Evolutionary conservation across 2,797 vertebrate species (phyloP), one percentile per base, ranked within the genome.

Genomic region (Cirrhinus mrigala): DNA sequence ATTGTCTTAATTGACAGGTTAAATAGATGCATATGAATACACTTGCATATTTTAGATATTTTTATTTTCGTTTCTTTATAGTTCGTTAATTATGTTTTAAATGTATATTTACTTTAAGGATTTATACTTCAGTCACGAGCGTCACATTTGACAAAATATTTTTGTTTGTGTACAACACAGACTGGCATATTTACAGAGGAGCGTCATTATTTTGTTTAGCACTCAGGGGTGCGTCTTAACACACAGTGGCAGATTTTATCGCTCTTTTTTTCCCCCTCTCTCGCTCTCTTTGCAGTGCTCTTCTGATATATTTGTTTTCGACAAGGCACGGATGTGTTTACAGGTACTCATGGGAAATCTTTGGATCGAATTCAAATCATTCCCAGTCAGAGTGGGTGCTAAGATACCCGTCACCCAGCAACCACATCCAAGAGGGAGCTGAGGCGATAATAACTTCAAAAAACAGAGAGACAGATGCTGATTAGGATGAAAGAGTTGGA

Each of bases 331-430:
- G 97, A 98, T 98, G 97, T 98, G 97, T 98, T 99, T 98, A 98
- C 97, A 98, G 98, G 97, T 98, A 98, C 98, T 98, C 98, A 95
- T 96, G 98, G 98, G 98, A 99, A 98, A 99, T 98, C 97, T 98
- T 97, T 98, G 98, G 98, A 99, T 99, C 97, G 97, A 97, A 98
- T 98, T 99, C 98, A 99, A 98, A 99, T 99, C 97, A 97, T 98
- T 98, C 98, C 97, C 96, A 98, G 98, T 99, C 97, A 97, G 97
- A 99, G 96, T 99, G 98, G 98, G 97, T 98, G 98, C 98, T 98
- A 98, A 98, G 98, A 98, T 99, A 99, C 98, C 97, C 97, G 97
- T 99, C 98, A 99, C 98, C 97, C 98, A 95, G 98, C 98, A 99
- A 99, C 98, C 97, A 95, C 96, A 98, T 98, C 97, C 98, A 98